Conservation (phyloP, 2,888 invertebrate genomes). For the Stratiomys singularior region DNA sequence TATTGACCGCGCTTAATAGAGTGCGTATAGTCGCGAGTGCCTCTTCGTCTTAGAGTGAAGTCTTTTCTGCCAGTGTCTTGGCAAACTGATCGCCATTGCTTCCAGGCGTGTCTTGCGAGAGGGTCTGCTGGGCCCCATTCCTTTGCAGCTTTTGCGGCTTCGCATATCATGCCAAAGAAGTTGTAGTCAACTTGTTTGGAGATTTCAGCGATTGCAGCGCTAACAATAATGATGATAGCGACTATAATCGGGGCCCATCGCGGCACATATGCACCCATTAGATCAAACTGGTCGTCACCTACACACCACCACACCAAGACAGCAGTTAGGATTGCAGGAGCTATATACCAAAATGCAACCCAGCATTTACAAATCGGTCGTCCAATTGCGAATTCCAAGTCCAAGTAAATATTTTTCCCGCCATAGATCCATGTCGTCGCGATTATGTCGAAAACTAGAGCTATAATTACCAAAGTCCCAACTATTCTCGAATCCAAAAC, state of each 20-base stretch:
- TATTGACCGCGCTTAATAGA: slow-evolving; percentile 66
- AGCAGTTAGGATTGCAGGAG: slow-evolving; percentile 62
- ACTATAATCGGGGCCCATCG: slow-evolving; percentile 64
- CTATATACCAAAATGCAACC: slow-evolving; percentile 63
- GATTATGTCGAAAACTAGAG: slow-evolving; percentile 64
- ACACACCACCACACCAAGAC: slow-evolving; percentile 66
- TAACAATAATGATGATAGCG: slow-evolving; percentile 59
- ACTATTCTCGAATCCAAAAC: slow-evolving; percentile 63
- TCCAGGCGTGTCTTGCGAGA: slow-evolving; percentile 65
- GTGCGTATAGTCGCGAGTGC: slow-evolving; percentile 65
- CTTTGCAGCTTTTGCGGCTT: slow-evolving; percentile 65
- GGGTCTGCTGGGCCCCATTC: slow-evolving; percentile 67
- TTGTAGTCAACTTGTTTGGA: slow-evolving; percentile 66
- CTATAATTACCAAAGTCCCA: slow-evolving; percentile 62
- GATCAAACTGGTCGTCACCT: slow-evolving; percentile 61
- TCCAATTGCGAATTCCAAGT: slow-evolving; percentile 65
- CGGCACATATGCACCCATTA: slow-evolving; percentile 60
- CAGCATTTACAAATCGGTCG: slow-evolving; percentile 64
- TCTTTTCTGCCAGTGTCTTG: slow-evolving; percentile 65
- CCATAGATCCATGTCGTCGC: slow-evolving; percentile 65
- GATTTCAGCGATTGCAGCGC: slow-evolving; percentile 63
- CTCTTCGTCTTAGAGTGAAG: slow-evolving; percentile 64
- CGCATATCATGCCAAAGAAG: slow-evolving; percentile 66
- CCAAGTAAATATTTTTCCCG: slow-evolving; percentile 64
- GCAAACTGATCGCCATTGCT: slow-evolving; percentile 66